Evolutionary conservation across 2,113 vertebrate genomes (phyloP), one percentile per base, ranked within the genome.

Genomic region (Daboia siamensis): DNA sequence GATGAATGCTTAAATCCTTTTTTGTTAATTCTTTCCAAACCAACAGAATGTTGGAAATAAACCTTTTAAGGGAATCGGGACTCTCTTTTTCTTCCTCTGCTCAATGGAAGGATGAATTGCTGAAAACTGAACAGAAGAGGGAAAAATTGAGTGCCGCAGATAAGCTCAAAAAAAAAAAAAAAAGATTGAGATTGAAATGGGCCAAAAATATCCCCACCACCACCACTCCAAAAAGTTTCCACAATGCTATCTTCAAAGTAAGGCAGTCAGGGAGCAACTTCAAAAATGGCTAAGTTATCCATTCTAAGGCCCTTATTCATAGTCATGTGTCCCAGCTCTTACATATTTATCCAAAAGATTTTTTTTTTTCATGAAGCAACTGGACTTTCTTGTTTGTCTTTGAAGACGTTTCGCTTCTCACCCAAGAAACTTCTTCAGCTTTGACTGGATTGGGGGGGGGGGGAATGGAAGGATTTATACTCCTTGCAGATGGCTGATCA

Each of bases 1-100:
- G 85, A 93, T 93, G 85, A 93, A 95, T 92, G 52, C 88, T 92
- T 87, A 26, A 86, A 12, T 92, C 57, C 26, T 88, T 88, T 59
- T 96, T 8, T 10, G 39, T 9, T 93, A 5, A 93, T 95, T 94
- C 74, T 80, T 80, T 80, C 74, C 74, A 80, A 39, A 20, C 74
- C 74, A 44, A 44, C 33, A 21, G 7, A 20, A 80, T 21, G 33
- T 80, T 21, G 33, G 17, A 44, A 80, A 80, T 1, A 44, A 80
- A 44, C 20, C 20, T 44, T 80, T 21, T 44, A 17, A 80, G 74
- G 21, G 20, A 80, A 44, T 0, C 33, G 0, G 29, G n/a, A 7
- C n/a, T 7, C n/a, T 39, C n/a, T 74, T 33, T 74, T 7, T 74
- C 69, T 80, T 20, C 7, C 69, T 80, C 15, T 39, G n/a, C 33